A percentile compares a stretch with the other conserved stretches of the same genome.
These are phyloP conservation scores for Ranitomeya imitator DNA, from an alignment of 2,113 vertebrate genomes.

Conservation along the genomic window DNA sequence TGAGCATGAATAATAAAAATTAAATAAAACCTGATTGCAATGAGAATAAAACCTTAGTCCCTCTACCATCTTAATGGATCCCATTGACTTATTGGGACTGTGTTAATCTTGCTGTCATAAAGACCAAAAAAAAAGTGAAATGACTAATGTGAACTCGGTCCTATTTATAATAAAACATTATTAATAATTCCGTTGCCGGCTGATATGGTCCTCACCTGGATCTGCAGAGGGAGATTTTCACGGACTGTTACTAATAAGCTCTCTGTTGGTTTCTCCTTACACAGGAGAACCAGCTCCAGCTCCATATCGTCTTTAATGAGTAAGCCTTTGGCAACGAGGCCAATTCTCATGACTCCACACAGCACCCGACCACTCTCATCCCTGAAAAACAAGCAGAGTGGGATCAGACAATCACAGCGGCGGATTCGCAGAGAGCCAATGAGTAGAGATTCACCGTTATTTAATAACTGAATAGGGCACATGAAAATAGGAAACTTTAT, in stretches of 20 bases:
- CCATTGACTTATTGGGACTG: no score
- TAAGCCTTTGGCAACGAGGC: conserved; percentile 95
- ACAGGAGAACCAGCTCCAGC: conserved; percentile 97
- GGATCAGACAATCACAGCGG: conserved; percentile 59
- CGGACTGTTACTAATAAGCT: conserved; percentile 87
- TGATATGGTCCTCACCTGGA: conserved; percentile 77
- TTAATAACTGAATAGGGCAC: neutral
- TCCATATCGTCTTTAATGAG: conserved; percentile 99
- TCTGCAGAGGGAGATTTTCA: conserved; percentile 92
- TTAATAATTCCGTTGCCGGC: neutral
- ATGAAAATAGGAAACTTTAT: neutral
- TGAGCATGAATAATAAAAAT: no score
- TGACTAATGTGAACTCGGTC: no score
- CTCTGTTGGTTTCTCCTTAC: conserved; percentile 94
- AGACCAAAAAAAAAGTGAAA: no score
- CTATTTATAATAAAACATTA: no score
- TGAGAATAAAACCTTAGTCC: no score
- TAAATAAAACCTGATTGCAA: no score
- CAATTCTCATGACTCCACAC: conserved; percentile 96
- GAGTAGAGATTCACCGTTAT: neutral
- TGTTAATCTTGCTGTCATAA: no score
- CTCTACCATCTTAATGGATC: no score
- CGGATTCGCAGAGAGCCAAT: neutral
- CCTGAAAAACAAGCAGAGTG: conserved; percentile 70
- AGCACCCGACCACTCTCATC: conserved; percentile 86